These are phyloP conservation scores for Danio aesculapii DNA, from an alignment of 2,797 vertebrate genomes.

Conservation along the genomic window DNA sequence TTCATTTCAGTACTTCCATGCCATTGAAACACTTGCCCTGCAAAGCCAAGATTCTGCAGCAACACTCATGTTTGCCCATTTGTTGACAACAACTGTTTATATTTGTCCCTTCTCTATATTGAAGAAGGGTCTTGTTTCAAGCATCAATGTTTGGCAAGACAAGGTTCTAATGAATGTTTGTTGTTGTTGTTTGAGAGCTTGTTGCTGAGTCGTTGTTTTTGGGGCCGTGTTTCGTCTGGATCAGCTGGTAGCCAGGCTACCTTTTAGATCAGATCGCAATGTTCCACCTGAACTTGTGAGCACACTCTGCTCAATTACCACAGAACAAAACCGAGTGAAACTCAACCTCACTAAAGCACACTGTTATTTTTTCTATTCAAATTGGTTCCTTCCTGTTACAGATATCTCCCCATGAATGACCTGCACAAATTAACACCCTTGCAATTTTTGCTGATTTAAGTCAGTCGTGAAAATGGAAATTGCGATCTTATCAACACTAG, in stretches of 20 bases:
- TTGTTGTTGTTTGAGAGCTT: constrained; percentile 56
- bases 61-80: constrained; percentile 12
- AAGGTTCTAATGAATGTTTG: constrained; percentile 51
- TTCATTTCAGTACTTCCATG: neutral
- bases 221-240: constrained; percentile 53
- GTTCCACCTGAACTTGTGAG: constrained; percentile 61
- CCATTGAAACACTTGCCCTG: constrained; percentile 10
- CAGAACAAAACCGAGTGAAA: constrained; percentile 70
- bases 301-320: constrained; percentile 64
- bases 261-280: constrained; percentile 60
- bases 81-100: constrained; percentile 28
- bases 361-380: constrained; percentile 65
- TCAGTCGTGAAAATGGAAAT: constrained; percentile 63
- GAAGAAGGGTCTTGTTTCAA: constrained; percentile 45
- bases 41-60: constrained; percentile 14
- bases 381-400: constrained; percentile 69
- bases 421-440: constrained; percentile 66
- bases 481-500: constrained; percentile 64
- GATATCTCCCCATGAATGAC: constrained; percentile 51
- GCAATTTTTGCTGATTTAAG: constrained; percentile 56
- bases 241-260: constrained; percentile 63
- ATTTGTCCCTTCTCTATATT: neutral
- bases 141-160: constrained; percentile 53
- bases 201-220: constrained; percentile 61
- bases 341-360: constrained; percentile 50